A percentile compares a stretch with the other conserved stretches of the same genome.
phyloP scores from a whole-genome alignment of 23 tunicate species.

The Pegea sp. region DNA sequence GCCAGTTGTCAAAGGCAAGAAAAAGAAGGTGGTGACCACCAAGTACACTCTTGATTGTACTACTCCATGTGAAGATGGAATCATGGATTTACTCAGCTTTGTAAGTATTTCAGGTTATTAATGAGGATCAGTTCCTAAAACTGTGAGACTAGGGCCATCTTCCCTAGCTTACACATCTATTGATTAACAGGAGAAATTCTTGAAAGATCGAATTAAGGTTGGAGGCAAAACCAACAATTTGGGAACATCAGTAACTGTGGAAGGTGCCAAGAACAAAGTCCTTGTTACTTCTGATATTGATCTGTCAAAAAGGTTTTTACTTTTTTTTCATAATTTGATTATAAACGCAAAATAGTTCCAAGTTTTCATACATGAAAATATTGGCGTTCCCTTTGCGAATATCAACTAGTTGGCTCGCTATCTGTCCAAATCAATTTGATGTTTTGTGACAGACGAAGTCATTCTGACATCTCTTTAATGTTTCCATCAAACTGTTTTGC shows the following conservation, averaged over 20 bases:
- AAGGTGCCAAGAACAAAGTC: constrained; percentile 44
- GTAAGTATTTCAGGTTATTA: constrained; percentile 18
- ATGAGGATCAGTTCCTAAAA: neutral
- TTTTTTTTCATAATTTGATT: too few relatives aligned
- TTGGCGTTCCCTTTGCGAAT: too few relatives aligned
- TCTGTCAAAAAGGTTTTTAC: constrained; percentile 60
- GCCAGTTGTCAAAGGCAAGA: constrained; percentile 25
- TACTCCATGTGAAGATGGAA: constrained; percentile 93
- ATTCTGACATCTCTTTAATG: too few relatives aligned
- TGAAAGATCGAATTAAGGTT: constrained; percentile 52
- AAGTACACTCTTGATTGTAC: constrained; percentile 76
- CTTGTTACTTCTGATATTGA: constrained; percentile 46
- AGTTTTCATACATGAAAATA: too few relatives aligned
- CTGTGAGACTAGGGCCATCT: constrained; percentile 54
- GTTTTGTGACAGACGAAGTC: too few relatives aligned
- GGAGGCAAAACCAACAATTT: constrained; percentile 72
- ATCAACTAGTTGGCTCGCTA: too few relatives aligned
- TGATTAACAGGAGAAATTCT: constrained; percentile 32
- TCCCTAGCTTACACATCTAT: constrained; percentile 41
- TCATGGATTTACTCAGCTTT: constrained; percentile 67
- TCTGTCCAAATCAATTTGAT: too few relatives aligned
- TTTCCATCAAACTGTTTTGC: too few relatives aligned
- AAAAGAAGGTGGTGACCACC: constrained; percentile 31
- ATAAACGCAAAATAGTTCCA: too few relatives aligned
- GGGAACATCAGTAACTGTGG: constrained; percentile 54